A percentile compares a stretch with the other conserved stretches of the same genome.
phyloP scores from a whole-genome alignment of 2,888 invertebrate genomes.

The Orgyia antiqua region DNA sequence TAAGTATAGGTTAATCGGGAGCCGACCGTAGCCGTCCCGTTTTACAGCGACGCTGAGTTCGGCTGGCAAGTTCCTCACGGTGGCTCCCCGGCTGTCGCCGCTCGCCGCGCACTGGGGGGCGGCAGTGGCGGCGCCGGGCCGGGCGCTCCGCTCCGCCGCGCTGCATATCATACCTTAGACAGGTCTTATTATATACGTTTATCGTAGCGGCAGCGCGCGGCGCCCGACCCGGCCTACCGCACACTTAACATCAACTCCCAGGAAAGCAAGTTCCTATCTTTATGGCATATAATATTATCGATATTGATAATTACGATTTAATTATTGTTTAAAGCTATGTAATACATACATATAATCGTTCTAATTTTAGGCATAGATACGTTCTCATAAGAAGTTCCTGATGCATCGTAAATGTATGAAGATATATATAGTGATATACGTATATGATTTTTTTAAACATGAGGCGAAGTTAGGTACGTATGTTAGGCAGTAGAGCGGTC shows the following conservation, averaged over 20 bases:
- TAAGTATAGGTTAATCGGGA: constrained; percentile 71
- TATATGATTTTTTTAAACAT: constrained; percentile 74
- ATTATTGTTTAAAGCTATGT: constrained; percentile 80
- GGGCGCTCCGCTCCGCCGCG: constrained; percentile 57
- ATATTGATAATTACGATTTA: constrained; percentile 80
- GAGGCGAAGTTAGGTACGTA: constrained; percentile 76
- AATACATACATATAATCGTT: constrained; percentile 80
- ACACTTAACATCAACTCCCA: constrained; percentile 74
- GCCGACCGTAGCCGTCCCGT: constrained; percentile 50
- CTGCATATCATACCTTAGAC: constrained; percentile 78
- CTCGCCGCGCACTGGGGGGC: constrained; percentile 74
- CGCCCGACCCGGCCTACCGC: constrained; percentile 64
- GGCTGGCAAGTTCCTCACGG: constrained; percentile 13
- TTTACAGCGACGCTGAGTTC: constrained; percentile 26
- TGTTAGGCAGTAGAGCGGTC: constrained; percentile 76
- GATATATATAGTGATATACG: constrained; percentile 78
- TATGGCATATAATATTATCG: constrained; percentile 80
- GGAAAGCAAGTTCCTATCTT: constrained; percentile 80
- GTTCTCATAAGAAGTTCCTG: constrained; percentile 80
- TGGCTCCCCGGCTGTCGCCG: constrained; percentile 46
- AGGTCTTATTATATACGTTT: constrained; percentile 76
- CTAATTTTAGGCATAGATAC: constrained; percentile 79
- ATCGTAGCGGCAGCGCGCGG: constrained; percentile 64
- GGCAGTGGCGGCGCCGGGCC: constrained; percentile 61
- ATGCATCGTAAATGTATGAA: constrained; percentile 78